phyloP scores from a whole-genome alignment of 2,888 invertebrate genomes.

The Apamea epomidion region DNA sequence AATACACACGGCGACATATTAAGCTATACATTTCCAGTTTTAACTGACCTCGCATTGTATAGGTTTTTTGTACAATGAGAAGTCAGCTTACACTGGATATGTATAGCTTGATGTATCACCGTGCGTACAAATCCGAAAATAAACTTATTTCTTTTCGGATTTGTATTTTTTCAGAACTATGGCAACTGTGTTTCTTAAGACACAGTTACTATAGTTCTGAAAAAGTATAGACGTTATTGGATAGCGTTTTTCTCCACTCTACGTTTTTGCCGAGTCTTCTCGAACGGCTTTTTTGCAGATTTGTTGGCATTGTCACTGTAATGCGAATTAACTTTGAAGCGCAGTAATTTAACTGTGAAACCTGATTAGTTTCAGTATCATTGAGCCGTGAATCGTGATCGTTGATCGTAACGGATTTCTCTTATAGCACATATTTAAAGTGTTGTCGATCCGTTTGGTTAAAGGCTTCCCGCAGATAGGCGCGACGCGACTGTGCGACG shows the following conservation, averaged over 20 bases:
- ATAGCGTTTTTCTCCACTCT: conserved; percentile 15
- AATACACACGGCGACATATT: neutral
- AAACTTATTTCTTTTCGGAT: no score
- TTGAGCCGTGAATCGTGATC: conserved; percentile 48
- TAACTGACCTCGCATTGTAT: no score
- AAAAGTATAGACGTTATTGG: conserved; percentile 1
- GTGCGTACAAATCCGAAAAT: neutral
- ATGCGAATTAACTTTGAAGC: conserved; percentile 48
- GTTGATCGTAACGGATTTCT: conserved; percentile 53
- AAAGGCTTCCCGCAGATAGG: neutral
- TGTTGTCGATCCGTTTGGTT: neutral
- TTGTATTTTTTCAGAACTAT: no score
- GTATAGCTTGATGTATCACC: no score
- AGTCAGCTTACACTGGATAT: no score
- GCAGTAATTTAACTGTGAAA: conserved; percentile 43
- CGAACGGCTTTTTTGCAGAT: neutral
- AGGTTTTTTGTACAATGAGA: no score
- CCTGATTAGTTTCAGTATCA: conserved; percentile 52
- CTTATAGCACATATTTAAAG: conserved; percentile 27
- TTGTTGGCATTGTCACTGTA: conserved; percentile 24
- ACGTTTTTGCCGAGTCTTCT: conserved; percentile 2
- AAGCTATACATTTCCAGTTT: no score
- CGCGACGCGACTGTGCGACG: neutral
- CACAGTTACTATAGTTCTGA: neutral
- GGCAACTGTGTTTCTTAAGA: neutral